Conservation (phyloP, 1,140 invertebrate species). For the Aricia agestis region DNA sequence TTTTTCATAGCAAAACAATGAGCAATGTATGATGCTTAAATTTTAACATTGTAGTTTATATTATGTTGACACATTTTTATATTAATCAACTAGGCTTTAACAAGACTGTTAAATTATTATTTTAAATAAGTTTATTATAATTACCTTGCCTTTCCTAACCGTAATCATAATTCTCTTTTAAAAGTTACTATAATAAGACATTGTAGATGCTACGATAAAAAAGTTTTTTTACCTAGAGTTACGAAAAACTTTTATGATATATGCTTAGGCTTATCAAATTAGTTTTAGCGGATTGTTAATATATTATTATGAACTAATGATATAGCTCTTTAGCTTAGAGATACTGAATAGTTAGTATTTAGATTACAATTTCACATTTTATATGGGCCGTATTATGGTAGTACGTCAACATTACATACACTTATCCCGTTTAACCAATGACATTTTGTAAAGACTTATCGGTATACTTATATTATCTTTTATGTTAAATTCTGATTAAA, state of each 20-base stretch:
- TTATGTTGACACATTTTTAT: background rate
- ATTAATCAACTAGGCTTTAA: conserved; percentile 38
- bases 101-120: conserved; percentile 52
- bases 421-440: background rate
- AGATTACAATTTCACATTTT: background rate
- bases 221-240: background rate
- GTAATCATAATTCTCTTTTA: background rate
- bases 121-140: conserved; percentile 28
- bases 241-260: background rate
- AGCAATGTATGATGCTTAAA: background rate
- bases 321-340: background rate
- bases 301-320: background rate
- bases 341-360: background rate
- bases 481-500: background rate
- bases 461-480: background rate
- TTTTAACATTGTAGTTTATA: background rate
- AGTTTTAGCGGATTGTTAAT: background rate
- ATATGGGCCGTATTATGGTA: background rate
- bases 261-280: background rate
- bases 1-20: background rate
- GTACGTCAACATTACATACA: too few species aligned
- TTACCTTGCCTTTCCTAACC: conserved; percentile 22
- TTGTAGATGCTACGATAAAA: background rate
- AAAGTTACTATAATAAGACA: background rate
- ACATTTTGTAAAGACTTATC: background rate